Evolutionary conservation across 64 coral and sea anemone species (phyloP).

Genomic region (Dendronephthya gigantea): DNA sequence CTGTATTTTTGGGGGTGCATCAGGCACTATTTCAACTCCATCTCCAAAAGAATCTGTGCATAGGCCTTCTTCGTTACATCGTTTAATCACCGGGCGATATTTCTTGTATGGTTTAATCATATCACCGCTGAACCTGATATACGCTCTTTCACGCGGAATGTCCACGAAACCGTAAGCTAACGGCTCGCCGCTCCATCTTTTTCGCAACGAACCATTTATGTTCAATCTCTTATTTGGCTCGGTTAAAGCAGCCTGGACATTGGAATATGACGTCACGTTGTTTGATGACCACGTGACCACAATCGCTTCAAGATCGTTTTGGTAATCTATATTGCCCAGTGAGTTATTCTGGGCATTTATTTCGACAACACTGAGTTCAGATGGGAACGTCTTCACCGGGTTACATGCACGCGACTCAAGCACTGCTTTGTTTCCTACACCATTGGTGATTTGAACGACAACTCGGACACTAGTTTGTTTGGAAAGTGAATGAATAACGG

Average conservation of each 20-base stretch:
- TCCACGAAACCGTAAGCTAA: neutral
- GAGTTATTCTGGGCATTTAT: neutral
- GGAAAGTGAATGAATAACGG: neutral
- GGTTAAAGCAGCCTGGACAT: neutral
- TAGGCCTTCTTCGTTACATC: neutral
- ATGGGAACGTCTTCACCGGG: neutral
- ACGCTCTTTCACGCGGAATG: neutral
- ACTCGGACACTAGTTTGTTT: neutral
- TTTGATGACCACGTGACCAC: neutral
- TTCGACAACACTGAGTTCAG: neutral
- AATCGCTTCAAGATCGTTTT: neutral
- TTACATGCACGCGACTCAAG: neutral
- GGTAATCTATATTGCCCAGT: neutral
- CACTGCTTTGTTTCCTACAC: neutral
- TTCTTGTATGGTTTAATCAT: neutral
- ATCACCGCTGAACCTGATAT: neutral
- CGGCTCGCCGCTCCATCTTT: neutral
- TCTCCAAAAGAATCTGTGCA: neutral
- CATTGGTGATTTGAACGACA: neutral
- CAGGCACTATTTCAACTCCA: neutral
- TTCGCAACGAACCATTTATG: neutral
- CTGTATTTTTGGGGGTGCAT: neutral
- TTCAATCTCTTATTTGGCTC: neutral
- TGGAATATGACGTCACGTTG: neutral
- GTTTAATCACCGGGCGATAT: neutral